A percentile compares a stretch with the other conserved stretches of the same genome.
Evolutionary conservation across 1,140 invertebrate species (phyloP).

Genomic region (Campodea augens): DNA sequence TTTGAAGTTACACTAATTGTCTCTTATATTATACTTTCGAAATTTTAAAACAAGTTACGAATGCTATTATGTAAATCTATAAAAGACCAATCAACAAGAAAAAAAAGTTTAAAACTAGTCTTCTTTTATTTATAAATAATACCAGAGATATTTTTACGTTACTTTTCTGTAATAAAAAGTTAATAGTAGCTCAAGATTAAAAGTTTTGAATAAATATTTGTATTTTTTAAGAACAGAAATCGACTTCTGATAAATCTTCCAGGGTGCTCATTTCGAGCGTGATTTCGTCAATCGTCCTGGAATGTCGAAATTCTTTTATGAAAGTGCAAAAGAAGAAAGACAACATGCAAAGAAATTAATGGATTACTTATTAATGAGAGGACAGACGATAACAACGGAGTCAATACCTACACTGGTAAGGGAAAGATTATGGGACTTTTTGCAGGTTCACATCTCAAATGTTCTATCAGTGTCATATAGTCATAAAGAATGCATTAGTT

Average conservation of each 20-base stretch:
- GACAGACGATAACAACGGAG: constrained; percentile 44
- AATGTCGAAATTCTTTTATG: constrained; percentile 72
- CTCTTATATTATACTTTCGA: too few species aligned
- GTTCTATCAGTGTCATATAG: too few species aligned
- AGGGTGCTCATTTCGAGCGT: constrained; percentile 61
- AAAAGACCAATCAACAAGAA: too few species aligned
- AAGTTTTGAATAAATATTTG: not conserved
- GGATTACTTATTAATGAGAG: constrained; percentile 74
- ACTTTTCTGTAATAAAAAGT: not conserved
- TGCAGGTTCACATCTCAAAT: too few species aligned
- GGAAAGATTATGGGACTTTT: constrained; percentile 26
- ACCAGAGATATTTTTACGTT: not conserved
- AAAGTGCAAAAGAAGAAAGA: constrained; percentile 67
- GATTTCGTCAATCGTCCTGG: constrained; percentile 63
- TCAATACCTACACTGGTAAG: constrained; percentile 39
- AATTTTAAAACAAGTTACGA: too few species aligned
- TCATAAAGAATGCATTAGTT: too few species aligned
- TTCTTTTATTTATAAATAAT: not conserved
- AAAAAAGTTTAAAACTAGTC: too few species aligned
- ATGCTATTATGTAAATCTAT: too few species aligned
- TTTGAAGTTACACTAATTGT: too few species aligned
- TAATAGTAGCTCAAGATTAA: not conserved
- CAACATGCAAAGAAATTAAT: constrained; percentile 79
- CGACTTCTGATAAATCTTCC: constrained; percentile 14
- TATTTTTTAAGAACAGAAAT: not conserved